Percentiles rank a stretch among this genome's conserved stretches.
These are phyloP conservation scores for Notolabrus celidotus DNA, from an alignment of 2,797 vertebrate species.

Conservation along the genomic window DNA sequence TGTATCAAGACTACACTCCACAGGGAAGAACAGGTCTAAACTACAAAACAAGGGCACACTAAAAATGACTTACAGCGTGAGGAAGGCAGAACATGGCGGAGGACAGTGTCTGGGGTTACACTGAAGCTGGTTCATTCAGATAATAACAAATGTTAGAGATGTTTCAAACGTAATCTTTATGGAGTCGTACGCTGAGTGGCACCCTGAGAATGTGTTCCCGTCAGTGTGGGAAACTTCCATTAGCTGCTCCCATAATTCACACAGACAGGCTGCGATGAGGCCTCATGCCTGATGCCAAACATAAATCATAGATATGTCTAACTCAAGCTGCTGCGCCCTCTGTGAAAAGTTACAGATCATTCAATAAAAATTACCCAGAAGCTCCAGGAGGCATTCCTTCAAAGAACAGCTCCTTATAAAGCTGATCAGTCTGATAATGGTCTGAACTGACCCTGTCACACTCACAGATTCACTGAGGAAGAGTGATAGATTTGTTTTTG, in stretches of 20 bases:
- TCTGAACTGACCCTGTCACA: background rate
- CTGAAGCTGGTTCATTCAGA: background rate
- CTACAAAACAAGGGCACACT: background rate
- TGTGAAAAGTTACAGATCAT: conserved; percentile 18
- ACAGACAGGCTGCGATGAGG: conserved; percentile 58
- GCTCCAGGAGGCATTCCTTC: conserved; percentile 7
- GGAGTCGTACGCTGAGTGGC: background rate
- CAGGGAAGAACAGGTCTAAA: background rate
- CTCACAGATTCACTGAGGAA: too few relatives aligned
- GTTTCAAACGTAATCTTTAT: conserved; percentile 32
- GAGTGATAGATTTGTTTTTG: too few relatives aligned
- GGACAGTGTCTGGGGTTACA: background rate
- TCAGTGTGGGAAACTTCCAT: conserved; percentile 43
- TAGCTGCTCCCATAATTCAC: conserved; percentile 69
- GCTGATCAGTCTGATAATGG: background rate
- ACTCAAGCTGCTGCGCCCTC: conserved; percentile 20
- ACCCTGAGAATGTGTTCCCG: conserved; percentile 37
- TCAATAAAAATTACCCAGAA: conserved; percentile 26
- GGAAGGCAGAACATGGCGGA: background rate
- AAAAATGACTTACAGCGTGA: conserved; percentile 33
- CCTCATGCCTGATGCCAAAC: conserved; percentile 34
- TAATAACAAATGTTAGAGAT: background rate
- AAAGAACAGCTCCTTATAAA: background rate
- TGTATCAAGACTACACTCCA: background rate
- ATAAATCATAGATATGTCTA: conserved; percentile 62